Evolutionary conservation across 1,140 invertebrate species (phyloP).

Genomic region (Tetranychus cinnabarinus): DNA sequence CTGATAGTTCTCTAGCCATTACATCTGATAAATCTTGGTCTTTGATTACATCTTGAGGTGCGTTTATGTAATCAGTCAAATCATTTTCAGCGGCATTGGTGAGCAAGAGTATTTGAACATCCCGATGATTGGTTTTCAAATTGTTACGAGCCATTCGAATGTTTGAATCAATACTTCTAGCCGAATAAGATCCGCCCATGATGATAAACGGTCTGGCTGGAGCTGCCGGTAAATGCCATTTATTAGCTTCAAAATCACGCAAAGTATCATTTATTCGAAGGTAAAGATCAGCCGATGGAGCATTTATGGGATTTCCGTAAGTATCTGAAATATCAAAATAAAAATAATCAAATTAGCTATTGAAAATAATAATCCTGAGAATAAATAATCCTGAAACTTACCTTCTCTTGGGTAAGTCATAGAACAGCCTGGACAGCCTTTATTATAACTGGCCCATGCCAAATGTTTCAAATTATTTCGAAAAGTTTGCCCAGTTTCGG

Average conservation of each 20-base stretch:
- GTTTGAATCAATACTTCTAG: not conserved
- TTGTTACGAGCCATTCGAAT: not conserved
- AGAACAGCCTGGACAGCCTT: not conserved
- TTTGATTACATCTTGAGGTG: not conserved
- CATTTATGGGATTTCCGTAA: not conserved
- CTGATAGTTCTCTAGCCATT: not conserved
- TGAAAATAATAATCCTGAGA: not conserved
- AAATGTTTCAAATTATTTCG: not conserved
- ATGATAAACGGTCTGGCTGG: slow-evolving; percentile 4
- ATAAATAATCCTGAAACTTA: not conserved
- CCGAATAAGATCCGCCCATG: not conserved
- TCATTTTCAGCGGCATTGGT: not conserved
- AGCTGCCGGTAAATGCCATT: not conserved
- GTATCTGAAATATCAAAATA: not conserved
- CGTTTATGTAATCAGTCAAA: not conserved
- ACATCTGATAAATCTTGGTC: not conserved
- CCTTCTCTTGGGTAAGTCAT: not conserved
- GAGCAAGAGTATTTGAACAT: not conserved
- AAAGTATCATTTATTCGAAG: not conserved
- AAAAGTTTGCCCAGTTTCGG: not conserved
- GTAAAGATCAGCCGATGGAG: not conserved
- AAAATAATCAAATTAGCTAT: not conserved
- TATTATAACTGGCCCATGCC: not conserved
- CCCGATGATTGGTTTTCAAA: not conserved
- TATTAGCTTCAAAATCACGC: not conserved